Base-by-base conservation (phyloP, 2,888 invertebrate genomes). In the Toxonevra muliebris region DNA sequence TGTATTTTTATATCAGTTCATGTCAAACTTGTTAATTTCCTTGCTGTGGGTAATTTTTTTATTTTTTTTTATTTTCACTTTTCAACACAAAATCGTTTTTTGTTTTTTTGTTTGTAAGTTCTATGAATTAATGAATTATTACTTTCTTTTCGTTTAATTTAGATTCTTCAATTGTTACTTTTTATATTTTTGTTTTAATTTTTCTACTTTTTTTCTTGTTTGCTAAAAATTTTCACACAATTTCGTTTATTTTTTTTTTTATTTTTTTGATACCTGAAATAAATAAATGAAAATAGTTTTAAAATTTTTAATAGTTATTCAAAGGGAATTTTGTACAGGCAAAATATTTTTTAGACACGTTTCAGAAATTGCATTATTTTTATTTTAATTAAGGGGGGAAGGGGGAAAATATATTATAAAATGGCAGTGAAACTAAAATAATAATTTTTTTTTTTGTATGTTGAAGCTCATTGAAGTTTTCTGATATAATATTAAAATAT, bases 211-310 rank as follows among this genome's bases (percentile, higher is more conserved):
- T 64, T 66, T 15, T 54, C 43, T 52, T 58, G 63, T 30, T 2
- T 30, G 30, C 30, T 30, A 30, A 30, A 30, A 30, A 30, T 30
- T 30, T 30, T 30, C 7, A 30, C 30, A 30, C 30, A 30, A 30
- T 30, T 30, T 30, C 30, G 30, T 30, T 30, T 30, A 30, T 4
- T 30, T 65, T 54, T 3, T 30, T 30, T 30, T 30, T 65, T 54
- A 8, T 30, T 30, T 30, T 30, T 30, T 63, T 52, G 53, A 69
- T 69, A 71, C 69, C 58, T 61, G 69, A 66, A 69, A 71, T 65
- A 66, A 61, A 68, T 68, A 69, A 69, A 69, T 59, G 66, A 53
- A 69, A 65, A 66, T 64, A 71, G 66, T 68, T 66, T 71, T 59
- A 59, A 61, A 60, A 53, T 41, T 58, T 50, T 59, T 30, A 41